Percentiles rank a stretch among this genome's conserved stretches.
Evolutionary conservation across 2,888 invertebrate genomes (phyloP).

Genomic region (Drosophila acutilabella): DNA sequence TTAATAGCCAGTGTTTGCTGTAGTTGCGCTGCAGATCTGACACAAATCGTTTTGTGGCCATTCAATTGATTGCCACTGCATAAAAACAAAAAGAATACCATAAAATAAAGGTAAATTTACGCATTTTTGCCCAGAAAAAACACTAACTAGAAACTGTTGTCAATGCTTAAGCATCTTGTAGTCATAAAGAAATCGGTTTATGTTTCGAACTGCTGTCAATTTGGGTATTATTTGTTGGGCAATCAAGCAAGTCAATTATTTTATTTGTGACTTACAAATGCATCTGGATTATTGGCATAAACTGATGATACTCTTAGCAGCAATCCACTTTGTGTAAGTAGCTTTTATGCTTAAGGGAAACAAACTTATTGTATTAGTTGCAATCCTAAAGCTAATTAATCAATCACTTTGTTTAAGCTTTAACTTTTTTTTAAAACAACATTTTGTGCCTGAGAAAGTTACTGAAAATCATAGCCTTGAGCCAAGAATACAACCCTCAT

Average conservation of each 20-base stretch:
- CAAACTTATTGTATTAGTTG: no score
- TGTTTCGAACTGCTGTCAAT: neutral
- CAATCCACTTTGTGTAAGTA: no score
- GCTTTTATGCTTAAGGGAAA: no score
- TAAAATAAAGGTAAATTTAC: conserved; percentile 21
- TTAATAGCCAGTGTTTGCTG: conserved; percentile 5
- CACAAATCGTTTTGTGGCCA: conserved; percentile 57
- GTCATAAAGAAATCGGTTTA: conserved; percentile 2
- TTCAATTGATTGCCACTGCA: conserved; percentile 31
- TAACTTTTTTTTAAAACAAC: no score
- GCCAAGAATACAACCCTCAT: neutral
- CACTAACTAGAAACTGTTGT: neutral
- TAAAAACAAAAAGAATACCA: conserved; percentile 22
- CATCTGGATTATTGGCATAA: neutral
- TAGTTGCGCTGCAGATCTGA: conserved; percentile 31
- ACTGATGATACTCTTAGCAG: no score
- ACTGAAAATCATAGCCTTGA: neutral
- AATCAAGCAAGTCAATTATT: neutral
- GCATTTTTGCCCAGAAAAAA: neutral
- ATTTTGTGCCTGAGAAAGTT: neutral
- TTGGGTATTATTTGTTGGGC: neutral
- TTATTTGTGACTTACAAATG: neutral
- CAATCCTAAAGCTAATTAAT: no score
- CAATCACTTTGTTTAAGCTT: no score
- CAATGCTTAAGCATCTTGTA: neutral